Evolutionary conservation across 2,797 vertebrate genomes (phyloP), one percentile per base, ranked within the genome.

Genomic region (Garrulus glandarius): DNA sequence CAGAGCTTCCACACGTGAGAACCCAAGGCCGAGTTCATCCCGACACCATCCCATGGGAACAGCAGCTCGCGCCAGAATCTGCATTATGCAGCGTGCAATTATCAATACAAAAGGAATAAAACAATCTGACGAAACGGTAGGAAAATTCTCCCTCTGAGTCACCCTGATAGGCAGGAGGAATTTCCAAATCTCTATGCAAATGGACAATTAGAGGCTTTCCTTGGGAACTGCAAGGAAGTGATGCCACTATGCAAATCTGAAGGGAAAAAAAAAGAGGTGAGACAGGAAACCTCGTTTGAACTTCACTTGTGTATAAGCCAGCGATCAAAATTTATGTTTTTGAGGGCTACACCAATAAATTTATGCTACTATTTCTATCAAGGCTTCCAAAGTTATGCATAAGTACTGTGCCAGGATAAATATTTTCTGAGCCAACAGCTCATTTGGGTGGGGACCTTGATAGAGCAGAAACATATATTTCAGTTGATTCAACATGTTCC

Each of bases 321-420:
- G 34, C 0, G 9, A 87, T 83, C 63, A 36, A 78, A 92, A 83
- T 83, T 63, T 82, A 84, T 47, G 59, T 20, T 65, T 91, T 65
- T 63, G 68, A 86, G 63, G 93, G 79, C 89, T 91, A 78, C 85
- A 69, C 76, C 63, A 49, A 94, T 92, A 86, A 96, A 97, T 93
- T 89, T 60, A 76, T 60, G 82, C 90, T 92, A 59, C 94, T 95
- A 70, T 75, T 96, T 95, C 87, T 96, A 75, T 68, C 84, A 92
- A 71, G 76, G 69, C 89, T 94, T 88, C 87, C 92, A 93, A 95
- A 81, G 91, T 34, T 59, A 34, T 47, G 60, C 77, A 43, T 27
- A 94, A 75, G 74, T 84, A 78, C 92, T 89, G 41, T 93, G 96
- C 96, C 96, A 96, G 85, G 53, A 92, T 43, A 95, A 93, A 96